Percentiles rank a stretch among this genome's conserved stretches.
These are phyloP conservation scores for Dione vanillae DNA, from an alignment of 2,888 invertebrate genomes.

Conservation along the genomic window DNA sequence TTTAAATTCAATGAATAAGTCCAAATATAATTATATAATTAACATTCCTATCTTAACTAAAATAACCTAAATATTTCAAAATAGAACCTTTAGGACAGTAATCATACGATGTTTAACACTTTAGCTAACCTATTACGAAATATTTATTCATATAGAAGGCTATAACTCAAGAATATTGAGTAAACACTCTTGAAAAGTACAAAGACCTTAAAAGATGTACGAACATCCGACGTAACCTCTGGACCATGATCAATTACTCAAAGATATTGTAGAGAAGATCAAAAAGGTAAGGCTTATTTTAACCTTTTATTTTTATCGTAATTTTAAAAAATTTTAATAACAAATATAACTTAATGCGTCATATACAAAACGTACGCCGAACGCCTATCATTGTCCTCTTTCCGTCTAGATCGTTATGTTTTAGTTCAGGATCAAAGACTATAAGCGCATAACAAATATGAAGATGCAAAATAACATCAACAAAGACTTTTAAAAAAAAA, in stretches of 20 bases:
- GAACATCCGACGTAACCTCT: conserved; percentile 38
- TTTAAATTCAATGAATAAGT: no score
- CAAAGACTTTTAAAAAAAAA: conserved; percentile 9
- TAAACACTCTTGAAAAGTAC: conserved; percentile 29
- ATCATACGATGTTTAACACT: not conserved
- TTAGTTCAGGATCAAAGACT: not conserved
- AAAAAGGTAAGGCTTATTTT: not conserved
- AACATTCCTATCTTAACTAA: not conserved
- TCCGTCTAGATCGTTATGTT: not conserved
- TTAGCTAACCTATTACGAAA: conserved; percentile 17
- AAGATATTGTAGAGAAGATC: conserved; percentile 19
- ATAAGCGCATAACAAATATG: not conserved
- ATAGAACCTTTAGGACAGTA: not conserved
- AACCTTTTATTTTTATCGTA: not conserved
- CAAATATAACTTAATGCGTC: no score
- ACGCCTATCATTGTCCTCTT: no score
- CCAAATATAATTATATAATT: conserved; percentile 4
- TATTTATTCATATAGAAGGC: conserved; percentile 26
- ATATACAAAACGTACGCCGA: no score
- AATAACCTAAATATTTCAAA: not conserved
- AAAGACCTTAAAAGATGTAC: conserved; percentile 40
- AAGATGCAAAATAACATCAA: not conserved
- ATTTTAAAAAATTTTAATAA: no score
- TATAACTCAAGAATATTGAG: conserved; percentile 26
- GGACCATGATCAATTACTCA: conserved; percentile 39